Evolutionary conservation across 2,113 vertebrate genomes (phyloP).

Genomic region (Maccullochella peelii): DNA sequence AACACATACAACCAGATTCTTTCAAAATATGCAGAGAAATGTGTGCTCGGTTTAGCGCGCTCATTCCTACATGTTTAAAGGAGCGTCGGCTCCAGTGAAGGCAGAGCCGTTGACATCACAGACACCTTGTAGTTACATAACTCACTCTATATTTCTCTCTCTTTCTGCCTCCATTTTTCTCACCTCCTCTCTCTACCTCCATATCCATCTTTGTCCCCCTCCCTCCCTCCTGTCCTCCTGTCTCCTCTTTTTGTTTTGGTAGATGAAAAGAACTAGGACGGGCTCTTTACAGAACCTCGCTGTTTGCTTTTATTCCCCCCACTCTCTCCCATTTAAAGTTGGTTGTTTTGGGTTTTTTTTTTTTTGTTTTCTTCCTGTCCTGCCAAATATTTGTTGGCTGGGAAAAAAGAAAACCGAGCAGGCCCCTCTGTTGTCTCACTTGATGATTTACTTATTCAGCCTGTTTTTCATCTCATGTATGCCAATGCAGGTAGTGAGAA

Average conservation of each 20-base stretch:
- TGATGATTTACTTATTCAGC: constrained; percentile 29
- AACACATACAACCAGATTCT: constrained; percentile 47
- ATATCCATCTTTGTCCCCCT: constrained; percentile 28
- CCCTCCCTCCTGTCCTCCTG: constrained; percentile 26
- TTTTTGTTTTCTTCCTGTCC: background rate
- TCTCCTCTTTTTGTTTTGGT: constrained; percentile 56
- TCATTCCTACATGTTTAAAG: constrained; percentile 67
- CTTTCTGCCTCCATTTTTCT: constrained; percentile 38
- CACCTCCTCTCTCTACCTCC: constrained; percentile 45
- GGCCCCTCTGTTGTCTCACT: constrained; percentile 22
- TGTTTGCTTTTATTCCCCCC: constrained; percentile 59
- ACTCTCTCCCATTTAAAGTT: constrained; percentile 31
- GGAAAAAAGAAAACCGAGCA: background rate
- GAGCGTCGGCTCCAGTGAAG: constrained; percentile 50
- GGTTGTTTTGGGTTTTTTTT: background rate
- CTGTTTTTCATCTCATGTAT: constrained; percentile 14
- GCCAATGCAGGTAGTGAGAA: constrained; percentile 32
- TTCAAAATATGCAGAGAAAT: constrained; percentile 51
- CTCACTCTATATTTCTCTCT: constrained; percentile 45
- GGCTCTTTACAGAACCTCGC: constrained; percentile 44
- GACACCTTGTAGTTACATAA: constrained; percentile 70
- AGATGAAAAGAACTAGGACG: constrained; percentile 54
- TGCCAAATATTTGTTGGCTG: constrained; percentile 72
- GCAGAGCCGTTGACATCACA: constrained; percentile 70
- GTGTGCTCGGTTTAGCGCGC: constrained; percentile 30